Base-by-base conservation (phyloP, 2,888 invertebrate species). In the Ormyrus pomaceus region DNA sequence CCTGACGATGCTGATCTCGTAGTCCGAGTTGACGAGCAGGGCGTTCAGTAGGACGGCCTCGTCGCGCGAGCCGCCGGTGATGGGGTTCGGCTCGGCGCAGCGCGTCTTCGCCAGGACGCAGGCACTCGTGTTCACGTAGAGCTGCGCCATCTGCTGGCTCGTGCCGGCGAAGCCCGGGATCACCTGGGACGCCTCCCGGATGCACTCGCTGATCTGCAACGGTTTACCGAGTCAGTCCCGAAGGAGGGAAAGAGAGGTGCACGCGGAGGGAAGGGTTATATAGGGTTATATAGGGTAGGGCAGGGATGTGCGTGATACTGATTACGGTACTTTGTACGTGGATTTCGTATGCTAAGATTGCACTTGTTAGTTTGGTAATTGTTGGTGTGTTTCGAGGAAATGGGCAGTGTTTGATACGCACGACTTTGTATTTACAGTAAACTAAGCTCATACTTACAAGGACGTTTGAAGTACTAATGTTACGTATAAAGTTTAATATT, bases 51-150 rank as follows among this genome's bases (percentile, higher is more conserved):
- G 66, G n/a, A 84, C 83, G 9, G 86, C 91, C 50, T 87, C 86
- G 50, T 92, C 92, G 56, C 92, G 91, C 89, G 94, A 94, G 79
- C 93, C 93, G 11, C 94, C 94, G 0, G 94, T 94, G 75, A 94
- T 94, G 4, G 94, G 94, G 87, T 94, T 94, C 86, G 91, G 93
- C 1, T 91, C 89, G 66, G 93, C 92, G 89, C 94, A 95, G 74
- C 94, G 92, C 1, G 94, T 90, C 85, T 92, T 93, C 0, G 94
- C 94, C 78, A 95, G 88, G 81, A 95, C 92, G 86, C 94, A 94
- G 9, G 94, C 93, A 3, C 94, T 94, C 53, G 94, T 93, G 86
- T 95, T 94, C 50, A 92, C 93, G 85, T 87, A 88, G 9, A 89
- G 83, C 83, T 88, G 87, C 7, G 87, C 84, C 62, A 88, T 84